Conservation (phyloP, 2,113 vertebrate genomes). For the Porphyrio hochstetteri region DNA sequence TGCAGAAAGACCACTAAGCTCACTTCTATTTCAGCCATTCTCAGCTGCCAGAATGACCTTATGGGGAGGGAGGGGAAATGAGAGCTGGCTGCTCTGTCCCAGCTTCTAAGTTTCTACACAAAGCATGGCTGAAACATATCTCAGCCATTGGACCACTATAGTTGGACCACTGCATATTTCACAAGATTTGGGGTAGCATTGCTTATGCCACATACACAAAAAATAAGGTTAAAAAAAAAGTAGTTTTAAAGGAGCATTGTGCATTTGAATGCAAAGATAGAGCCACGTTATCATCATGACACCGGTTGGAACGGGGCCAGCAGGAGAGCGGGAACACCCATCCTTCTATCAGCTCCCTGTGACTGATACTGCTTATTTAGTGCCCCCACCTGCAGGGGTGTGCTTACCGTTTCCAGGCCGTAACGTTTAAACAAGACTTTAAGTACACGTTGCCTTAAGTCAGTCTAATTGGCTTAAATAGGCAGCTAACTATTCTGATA, state of each 20-base stretch:
- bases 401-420: not conserved
- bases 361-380: conserved; percentile 37
- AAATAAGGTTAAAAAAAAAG: no score
- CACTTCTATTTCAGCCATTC: not conserved
- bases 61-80: not conserved
- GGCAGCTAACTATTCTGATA: not conserved
- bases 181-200: not conserved
- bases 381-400: not conserved
- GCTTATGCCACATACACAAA: not conserved
- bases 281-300: not conserved
- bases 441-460: conserved; percentile 55
- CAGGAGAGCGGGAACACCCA: not conserved
- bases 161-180: not conserved
- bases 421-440: not conserved
- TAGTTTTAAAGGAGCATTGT: not conserved
- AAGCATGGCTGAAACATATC: not conserved
- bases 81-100: not conserved
- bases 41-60: not conserved
- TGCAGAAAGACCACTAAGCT: not conserved
- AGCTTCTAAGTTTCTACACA: not conserved
- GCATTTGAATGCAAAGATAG: not conserved
- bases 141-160: not conserved
- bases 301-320: not conserved
- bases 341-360: conserved; percentile 21
- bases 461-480: not conserved